phyloP scores from a whole-genome alignment of 2,113 vertebrate species.

The Mastomys coucha region DNA sequence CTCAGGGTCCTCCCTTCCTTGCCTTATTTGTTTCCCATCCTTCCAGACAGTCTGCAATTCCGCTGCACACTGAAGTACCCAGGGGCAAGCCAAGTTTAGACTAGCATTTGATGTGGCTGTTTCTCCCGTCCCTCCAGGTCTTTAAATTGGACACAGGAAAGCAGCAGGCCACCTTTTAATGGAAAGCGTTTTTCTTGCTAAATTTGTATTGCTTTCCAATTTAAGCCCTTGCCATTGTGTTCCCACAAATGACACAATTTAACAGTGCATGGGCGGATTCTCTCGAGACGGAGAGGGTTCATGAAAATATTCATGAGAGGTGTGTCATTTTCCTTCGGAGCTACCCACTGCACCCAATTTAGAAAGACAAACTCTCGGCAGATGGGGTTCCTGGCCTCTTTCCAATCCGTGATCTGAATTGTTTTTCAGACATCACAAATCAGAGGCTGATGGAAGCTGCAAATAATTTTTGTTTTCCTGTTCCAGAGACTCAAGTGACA shows the following conservation, averaged over 20 bases:
- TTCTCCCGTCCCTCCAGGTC: neutral
- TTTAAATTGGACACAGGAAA: conserved; percentile 44
- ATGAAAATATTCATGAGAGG: conserved; percentile 84
- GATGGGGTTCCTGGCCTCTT: conserved; percentile 84
- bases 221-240: conserved; percentile 70
- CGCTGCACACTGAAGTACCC: neutral
- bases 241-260: conserved; percentile 70
- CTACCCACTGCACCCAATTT: conserved; percentile 77
- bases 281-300: conserved; percentile 76
- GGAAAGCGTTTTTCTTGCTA: neutral
- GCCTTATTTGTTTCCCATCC: neutral
- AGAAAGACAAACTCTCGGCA: conserved; percentile 81
- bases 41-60: neutral
- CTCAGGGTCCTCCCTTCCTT: neutral
- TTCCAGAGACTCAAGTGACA: conserved; percentile 49
- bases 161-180: neutral
- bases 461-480: conserved; percentile 30
- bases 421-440: conserved; percentile 63
- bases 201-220: neutral
- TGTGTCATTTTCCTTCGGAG: conserved; percentile 71
- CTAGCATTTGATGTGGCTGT: neutral
- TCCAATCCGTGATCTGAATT: conserved; percentile 77
- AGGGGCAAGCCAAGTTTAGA: neutral
- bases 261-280: conserved; percentile 70
- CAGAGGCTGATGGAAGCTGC: conserved; percentile 50